Percentiles rank a stretch among this genome's conserved stretches.
phyloP scores from a whole-genome alignment of 1,140 invertebrate species.

The Brachionus sp. region DNA sequence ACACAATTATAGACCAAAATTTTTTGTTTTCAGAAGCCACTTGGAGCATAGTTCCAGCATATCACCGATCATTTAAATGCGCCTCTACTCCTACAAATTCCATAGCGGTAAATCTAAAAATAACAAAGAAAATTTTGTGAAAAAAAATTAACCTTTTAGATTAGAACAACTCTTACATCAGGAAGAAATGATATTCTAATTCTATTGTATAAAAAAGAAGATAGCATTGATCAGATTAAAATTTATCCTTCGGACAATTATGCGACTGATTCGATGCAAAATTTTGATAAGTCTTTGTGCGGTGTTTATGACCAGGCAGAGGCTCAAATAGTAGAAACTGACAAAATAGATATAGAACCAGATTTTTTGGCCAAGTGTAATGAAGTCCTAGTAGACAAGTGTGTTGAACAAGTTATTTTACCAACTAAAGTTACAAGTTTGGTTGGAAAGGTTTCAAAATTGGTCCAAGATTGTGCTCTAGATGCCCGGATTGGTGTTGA shows the following conservation, averaged over 20 bases:
- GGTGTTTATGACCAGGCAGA: not conserved
- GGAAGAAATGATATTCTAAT: slow-evolving; percentile 3
- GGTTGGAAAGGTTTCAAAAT: not conserved
- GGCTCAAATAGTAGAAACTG: not conserved
- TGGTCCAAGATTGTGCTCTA: not conserved
- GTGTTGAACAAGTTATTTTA: not conserved
- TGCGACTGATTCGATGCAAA: not conserved
- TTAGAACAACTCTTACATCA: slow-evolving; percentile 3
- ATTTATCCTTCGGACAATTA: slow-evolving; percentile 18
- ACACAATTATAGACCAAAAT: not conserved
- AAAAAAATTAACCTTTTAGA: not conserved
- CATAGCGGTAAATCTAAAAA: not conserved
- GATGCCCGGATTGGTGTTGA: not conserved
- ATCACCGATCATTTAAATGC: not conserved
- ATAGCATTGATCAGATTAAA: slow-evolving; percentile 6
- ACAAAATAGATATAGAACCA: not conserved
- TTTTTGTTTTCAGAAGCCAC: not conserved
- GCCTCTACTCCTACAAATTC: not conserved
- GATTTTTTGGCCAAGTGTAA: not conserved
- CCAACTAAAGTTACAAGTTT: not conserved
- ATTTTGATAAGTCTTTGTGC: not conserved
- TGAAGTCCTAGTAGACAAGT: not conserved
- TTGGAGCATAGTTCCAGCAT: not conserved
- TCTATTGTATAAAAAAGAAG: not conserved
- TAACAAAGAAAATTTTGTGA: not conserved